Percentiles rank a stretch among this genome's conserved stretches.
Evolutionary conservation across 1,140 invertebrate genomes (phyloP).

Genomic region (Liolophura sinensis): DNA sequence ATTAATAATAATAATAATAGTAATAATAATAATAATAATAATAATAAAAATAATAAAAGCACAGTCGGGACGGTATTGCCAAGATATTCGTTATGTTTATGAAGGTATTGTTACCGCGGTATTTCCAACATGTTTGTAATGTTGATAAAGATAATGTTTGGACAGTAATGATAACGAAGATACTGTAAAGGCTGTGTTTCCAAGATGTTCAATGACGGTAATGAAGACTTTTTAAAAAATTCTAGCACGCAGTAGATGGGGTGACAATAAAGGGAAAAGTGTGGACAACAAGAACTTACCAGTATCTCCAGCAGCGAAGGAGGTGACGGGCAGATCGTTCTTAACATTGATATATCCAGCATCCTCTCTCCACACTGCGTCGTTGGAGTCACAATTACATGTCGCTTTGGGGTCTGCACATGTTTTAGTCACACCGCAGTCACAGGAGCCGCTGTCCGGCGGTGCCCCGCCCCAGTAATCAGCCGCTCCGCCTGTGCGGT

Average conservation of each 20-base stretch:
- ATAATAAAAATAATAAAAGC: background rate
- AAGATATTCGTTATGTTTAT: too few species aligned
- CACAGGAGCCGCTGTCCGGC: slow-evolving; percentile 30
- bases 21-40: slow-evolving; percentile 2
- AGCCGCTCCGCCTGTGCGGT: slow-evolving; percentile 22
- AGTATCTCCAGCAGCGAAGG: slow-evolving; percentile 45
- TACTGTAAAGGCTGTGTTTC: too few species aligned
- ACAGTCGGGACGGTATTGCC: too few species aligned
- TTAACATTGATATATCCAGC: slow-evolving; percentile 41
- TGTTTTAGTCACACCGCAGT: slow-evolving; percentile 34
- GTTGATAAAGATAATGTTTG: too few species aligned
- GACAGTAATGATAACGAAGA: too few species aligned
- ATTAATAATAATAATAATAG: slow-evolving; percentile 2
- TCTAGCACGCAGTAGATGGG: too few species aligned
- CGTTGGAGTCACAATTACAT: slow-evolving; percentile 49
- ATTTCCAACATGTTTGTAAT: too few species aligned
- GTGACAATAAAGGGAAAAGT: too few species aligned
- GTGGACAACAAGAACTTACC: slow-evolving; percentile 27
- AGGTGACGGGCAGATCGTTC: slow-evolving; percentile 37
- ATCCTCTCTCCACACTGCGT: slow-evolving; percentile 34
- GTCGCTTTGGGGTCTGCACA: slow-evolving; percentile 15
- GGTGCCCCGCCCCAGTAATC: slow-evolving; percentile 42
- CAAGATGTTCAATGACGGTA: too few species aligned
- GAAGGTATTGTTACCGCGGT: too few species aligned
- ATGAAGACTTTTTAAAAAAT: too few species aligned